Evolutionary conservation across 2,797 vertebrate genomes (phyloP), one percentile per base, ranked within the genome.

Genomic region (Hylomyscus alleni): DNA sequence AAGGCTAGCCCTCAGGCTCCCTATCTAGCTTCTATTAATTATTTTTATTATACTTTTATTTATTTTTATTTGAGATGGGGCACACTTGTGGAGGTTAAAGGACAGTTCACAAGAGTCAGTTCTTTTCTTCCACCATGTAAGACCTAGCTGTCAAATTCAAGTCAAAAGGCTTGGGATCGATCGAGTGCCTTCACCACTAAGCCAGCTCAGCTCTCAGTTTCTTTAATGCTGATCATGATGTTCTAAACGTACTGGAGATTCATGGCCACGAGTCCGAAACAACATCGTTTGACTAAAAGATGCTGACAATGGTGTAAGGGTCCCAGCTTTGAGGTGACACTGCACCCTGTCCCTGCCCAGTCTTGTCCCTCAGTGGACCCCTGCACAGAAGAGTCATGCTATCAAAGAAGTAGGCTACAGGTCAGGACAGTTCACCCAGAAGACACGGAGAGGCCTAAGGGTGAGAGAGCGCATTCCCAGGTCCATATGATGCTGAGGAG

Each of bases 251-350:
- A 60, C n/a, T 52, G 10, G 86, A 44, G 37, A 80, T 40, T 89
- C 15, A 0, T 69, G 50, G 90, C 52, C 76, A 20, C 6, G 52
- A 81, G 40, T 89, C 19, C 40, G 54, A 82, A 88, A 67, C 52
- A 56, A 44, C 31, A 37, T 72, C 20, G 34, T 37, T 60, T 60
- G 8, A 58, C n/a, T 17, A 40, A 75, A 62, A 72, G 12, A 34
- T 67, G 44, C 73, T 50, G 56, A 29, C 54, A 60, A 12, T 44
- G 22, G 24, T 10, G 6, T n/a, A 31, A 14, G 58, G 15, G 29
- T 40, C 14, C 0, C 0, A 2, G 1, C 2, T 1, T 9, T 82
- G n/a, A 76, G 80, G 75, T 47, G 60, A 24, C 24, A 54, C 40
- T 24, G 34, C 11, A 34, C 40, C 54, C 31, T 1, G 17, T 20